Evolutionary conservation across 1,140 invertebrate species (phyloP), one percentile per base, ranked within the genome.

Genomic region (Aleiodes sp.): DNA sequence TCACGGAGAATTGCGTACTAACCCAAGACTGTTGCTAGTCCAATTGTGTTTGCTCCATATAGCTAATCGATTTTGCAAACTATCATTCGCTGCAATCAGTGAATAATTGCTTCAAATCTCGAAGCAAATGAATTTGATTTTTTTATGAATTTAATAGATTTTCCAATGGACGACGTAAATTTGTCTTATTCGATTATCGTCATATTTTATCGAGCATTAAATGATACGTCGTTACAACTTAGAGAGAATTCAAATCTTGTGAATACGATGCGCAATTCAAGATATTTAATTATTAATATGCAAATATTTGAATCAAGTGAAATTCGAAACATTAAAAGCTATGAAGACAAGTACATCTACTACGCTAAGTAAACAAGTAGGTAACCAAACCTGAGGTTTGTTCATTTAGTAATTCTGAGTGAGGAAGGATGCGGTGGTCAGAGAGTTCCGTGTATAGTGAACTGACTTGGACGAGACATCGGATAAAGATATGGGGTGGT

Each of bases 1-100:
- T 68, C 65, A 68, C 28, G 35, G 65, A 24, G 57, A 59, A 61
- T 43, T 68, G 35, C 65, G 16, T 60, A 9, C 9, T 19, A 60
- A 35, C 14, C 33, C 31, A 21, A 39, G 14, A 41, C 21, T 21
- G 16, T 35, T 41, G 39, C 33, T 46, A 65, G 46, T 65, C 26
- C 37, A 31, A 46, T 65, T 4, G 10, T 39, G 3, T 39, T 9
- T 39, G 37, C 37, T 39, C 10, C 10, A 39, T 39, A 39, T 39
- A 9, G 37, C 3, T 39, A 39, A 39, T 39, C 37, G 10, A 39
- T 39, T 12, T 12, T 39, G 10, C 10, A 39, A 39, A 39, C 37
- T 39, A 12, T 39, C 3, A 14, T 39, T 39, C 10, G 37, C 2
- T 39, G 10, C 37, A 39, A 39, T 39, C 37, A 3, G n/a, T n/a